Evolutionary conservation across 2,797 vertebrate species (phyloP), one percentile per base, ranked within the genome.

Genomic region (Brachyrhaphis roseni): DNA sequence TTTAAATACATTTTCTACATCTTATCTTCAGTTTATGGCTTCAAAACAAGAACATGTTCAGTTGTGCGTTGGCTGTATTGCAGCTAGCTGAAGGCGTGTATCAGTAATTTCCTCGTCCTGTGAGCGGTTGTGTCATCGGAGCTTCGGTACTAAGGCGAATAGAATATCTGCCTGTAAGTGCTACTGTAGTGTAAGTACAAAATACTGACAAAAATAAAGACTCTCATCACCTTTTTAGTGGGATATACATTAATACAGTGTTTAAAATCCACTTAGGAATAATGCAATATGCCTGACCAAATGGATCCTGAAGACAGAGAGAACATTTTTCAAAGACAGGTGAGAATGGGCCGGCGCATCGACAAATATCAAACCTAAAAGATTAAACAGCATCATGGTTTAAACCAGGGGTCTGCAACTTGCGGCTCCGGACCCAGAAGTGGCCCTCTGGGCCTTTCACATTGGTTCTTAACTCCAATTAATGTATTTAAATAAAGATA

Each of bases 31-130:
- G 74, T 70, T 78, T 79, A 90, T 93, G 90, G 91, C 90, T 93
- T 90, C 5, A 79, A 66, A 87, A 87, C 55, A 15, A 59, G 57
- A 62, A 39, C 55, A 39, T 55, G 13, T 64, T 18, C 39, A 75
- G 71, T 88, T 94, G 92, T 94, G 93, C 91, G 90, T 89, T 85
- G 71, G 53, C 51, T 86, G 46, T 8, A 70, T 28, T 49, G 90
- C 87, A 86, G 90, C 92, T 87, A 78, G 78, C 59, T 80, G 59
- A 82, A 92, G 90, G 87, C 86, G 36, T 82, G 78, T 73, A 45
- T 57, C 57, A 34, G 78, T 79, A 20, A 26, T 34, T 43, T 41
- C 39, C 36, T 45, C 45, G 5, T 62, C 53, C 55, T 81, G 51
- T 57, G 23, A n/a, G 4, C 68, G 2, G 12, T 72, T 76, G 46